These are phyloP conservation scores for Lycaena phlaeas DNA, from an alignment of 2,888 invertebrate species.

Conservation along the genomic window DNA sequence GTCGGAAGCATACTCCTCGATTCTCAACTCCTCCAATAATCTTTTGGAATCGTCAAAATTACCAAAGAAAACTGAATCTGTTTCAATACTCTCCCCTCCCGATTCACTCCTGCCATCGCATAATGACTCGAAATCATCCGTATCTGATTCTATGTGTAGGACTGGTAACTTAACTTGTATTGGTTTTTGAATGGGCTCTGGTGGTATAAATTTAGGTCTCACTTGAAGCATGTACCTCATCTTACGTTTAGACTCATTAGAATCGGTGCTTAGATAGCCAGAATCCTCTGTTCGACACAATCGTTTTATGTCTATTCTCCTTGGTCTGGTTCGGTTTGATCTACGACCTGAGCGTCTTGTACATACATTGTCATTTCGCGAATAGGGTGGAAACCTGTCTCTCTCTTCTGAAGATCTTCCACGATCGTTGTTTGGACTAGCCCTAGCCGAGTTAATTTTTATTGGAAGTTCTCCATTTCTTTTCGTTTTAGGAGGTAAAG, in stretches of 20 bases:
- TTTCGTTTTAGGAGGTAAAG: conserved; percentile 53
- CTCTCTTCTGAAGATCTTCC: conserved; percentile 48
- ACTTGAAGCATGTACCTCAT: conserved; percentile 61
- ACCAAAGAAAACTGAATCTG: conserved; percentile 89
- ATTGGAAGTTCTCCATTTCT: conserved; percentile 37
- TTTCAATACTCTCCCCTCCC: conserved; percentile 89
- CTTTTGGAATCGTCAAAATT: conserved; percentile 72
- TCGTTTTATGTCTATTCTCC: conserved; percentile 53
- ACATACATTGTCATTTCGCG: conserved; percentile 45
- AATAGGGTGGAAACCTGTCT: conserved; percentile 44
- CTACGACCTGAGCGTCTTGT: conserved; percentile 52
- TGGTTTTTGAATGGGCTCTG: conserved; percentile 31
- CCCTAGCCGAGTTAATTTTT: conserved; percentile 33
- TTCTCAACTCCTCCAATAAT: conserved; percentile 48
- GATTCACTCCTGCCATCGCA: conserved; percentile 88
- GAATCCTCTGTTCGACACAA: conserved; percentile 77
- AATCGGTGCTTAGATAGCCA: conserved; percentile 89
- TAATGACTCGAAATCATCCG: conserved; percentile 83
- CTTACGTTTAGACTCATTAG: conserved; percentile 74
- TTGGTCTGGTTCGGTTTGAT: conserved; percentile 50
- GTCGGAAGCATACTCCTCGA: conserved; percentile 38
- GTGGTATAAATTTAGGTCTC: conserved; percentile 39
- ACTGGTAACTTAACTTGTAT: conserved; percentile 35
- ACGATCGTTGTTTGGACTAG: conserved; percentile 46
- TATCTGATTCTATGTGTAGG: conserved; percentile 68